Evolutionary conservation across 2,797 vertebrate genomes (phyloP), one percentile per base, ranked within the genome.

Genomic region (Onychomys torridus): DNA sequence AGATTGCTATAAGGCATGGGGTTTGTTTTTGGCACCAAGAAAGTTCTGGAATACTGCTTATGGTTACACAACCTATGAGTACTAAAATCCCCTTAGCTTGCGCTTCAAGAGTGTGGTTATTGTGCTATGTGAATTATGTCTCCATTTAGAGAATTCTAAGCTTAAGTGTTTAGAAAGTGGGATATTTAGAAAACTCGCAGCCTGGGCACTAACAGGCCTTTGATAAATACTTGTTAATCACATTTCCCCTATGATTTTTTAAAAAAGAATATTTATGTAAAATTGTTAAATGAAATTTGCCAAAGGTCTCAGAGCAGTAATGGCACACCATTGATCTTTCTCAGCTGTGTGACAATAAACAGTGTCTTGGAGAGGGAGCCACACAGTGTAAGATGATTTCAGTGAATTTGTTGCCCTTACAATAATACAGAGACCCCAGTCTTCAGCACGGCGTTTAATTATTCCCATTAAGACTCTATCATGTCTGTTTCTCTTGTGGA

Each of bases 401-500:
- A 59, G 23, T 59, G 84, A 69, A 59, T 93, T 79, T 88, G 65
- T 93, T 94, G n/a, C 16, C n/a, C 40, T 95, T 91, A 23, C 25
- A 85, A 59, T 94, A 73, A 92, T 40, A 19, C 34, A 29, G 67
- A 77, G 84, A 61, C 13, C 57, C 87, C 27, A 34, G 16, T 90
- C 89, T 91, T 93, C 71, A 89, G 84, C 49, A 4, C 4, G 71
- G 46, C 14, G 1, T 78, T 90, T 4, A 21, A 32, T 96, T 71
- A 73, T 13, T 87, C 34, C 52, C 49, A 7, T 95, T 90, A 88
- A 92, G 55, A 67, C 57, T 90, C n/a, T 77, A 11, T 52, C 46
- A 46, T 90, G 95, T 85, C 52, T 92, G 32, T 96, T n/a, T 87
- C 90, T 96, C 84, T 90, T 97, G 21, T 92, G 81, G 93, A 92